Evolutionary conservation across 2,888 invertebrate genomes (phyloP), one percentile per base, ranked within the genome.

Genomic region (Stramonita haemastoma): DNA sequence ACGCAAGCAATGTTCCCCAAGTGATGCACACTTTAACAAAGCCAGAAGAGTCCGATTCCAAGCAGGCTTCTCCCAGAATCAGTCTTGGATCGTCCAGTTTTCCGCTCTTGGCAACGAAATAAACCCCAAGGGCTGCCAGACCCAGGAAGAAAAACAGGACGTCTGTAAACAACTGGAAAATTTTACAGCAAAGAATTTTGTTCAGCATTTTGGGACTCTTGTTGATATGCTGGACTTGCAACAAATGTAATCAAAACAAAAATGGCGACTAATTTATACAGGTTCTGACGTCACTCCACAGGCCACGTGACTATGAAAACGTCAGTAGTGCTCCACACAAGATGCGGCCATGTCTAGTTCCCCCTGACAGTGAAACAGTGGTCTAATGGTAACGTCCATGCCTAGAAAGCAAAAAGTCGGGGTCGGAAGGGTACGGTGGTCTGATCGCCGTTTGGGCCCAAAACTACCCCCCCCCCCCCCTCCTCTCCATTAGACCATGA

Each of bases 11-110:
- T 11, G 17, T 17, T 57, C 86, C 86, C 86, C 86, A 86, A 22
- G 15, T 19, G 60, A 86, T 34, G 86, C 32, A 1, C 34, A 60
- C 32, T 34, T 17, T 29, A 5, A 86, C 60, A 34, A 56, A 86
- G 17, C 86, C 86, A 22, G 6, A 5, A 15, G 86, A 19, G 34
- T 86, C 86, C 5, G 86, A 66, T 32, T 86, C 86, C 86, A 86
- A 29, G 26, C 86, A 86, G n/a, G 60, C 86, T 86, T 32, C 60
- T 34, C 86, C 86, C 0, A 86, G 86, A 60, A 34, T 66, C 19
- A 86, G 17, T 66, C 86, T 60, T 34, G 86, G 56, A 57, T 86
- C 86, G 29, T 60, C 32, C 32, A 86, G 32, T 15, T 66, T 66
- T 8, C 34, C 29, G n/a, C 4, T 15, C 17, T 22, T 32, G 13